Base-by-base conservation (phyloP, 2,888 invertebrate genomes). In the Pheosia tremula region DNA sequence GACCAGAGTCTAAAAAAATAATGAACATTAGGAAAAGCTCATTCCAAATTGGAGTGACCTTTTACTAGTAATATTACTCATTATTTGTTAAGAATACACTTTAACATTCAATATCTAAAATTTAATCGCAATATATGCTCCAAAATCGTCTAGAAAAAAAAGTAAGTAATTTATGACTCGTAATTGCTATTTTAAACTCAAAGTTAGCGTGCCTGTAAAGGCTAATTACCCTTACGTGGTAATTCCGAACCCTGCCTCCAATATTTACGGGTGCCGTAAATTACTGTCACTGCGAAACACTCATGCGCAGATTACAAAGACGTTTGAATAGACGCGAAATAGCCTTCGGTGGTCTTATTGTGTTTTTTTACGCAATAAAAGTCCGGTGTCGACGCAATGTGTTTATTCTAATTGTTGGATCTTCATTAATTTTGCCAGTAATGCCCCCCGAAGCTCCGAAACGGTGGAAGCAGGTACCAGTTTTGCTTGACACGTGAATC, bases 401-500 rank as follows among this genome's bases (percentile, higher is more conserved):
- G 57, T 79, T 78, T 74, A 79, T 73, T 78, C 81, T 85, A 87
- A 87, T 88, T 87, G 83, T 80, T 73, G 81, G 81, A 86, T 85
- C 84, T 86, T 85, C 85, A 86, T 88, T 86, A 88, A 87, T 88
- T 83, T 83, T 65, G 77, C 75, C 74, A 75, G 75, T 79, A 79
- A 75, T 69, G 54, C 63, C 78, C 81, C 82, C 79, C 77, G 62
- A 56, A 69, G 68, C 81, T 81, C 79, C 77, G 71, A 55, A 69
- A 69, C 63, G 55, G 11, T 61, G 55, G 49, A 54, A 60, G 37
- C 61, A 41, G 43, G 8, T 53, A n/a, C 77, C 74, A 76, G 38
- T 58, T 52, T 67, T 64, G 50, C 13, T 37, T 68, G 72, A 73
- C 64, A 75, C 68, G 57, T 39, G 38, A 8, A 1, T 49, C 10